These are phyloP conservation scores for Liasis olivaceus DNA, from an alignment of 2,797 vertebrate species.

Conservation along the genomic window DNA sequence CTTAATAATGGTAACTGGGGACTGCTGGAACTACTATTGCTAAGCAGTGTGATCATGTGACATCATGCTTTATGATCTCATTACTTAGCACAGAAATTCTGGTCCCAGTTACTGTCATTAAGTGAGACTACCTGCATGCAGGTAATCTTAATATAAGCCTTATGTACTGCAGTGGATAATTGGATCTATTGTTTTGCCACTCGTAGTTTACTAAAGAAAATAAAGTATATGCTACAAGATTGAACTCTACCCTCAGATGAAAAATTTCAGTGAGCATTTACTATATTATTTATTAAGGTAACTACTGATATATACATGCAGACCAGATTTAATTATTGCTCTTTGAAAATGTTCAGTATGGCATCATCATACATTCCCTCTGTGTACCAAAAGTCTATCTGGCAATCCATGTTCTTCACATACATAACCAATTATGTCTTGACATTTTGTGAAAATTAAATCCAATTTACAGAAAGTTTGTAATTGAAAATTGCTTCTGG, in stretches of 20 bases:
- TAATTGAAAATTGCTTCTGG: background rate
- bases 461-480: background rate
- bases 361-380: background rate
- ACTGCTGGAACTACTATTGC: no score
- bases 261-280: slow-evolving; percentile 12
- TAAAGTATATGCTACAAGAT: background rate
- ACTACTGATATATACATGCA: background rate
- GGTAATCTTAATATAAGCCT: no score
- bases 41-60: no score
- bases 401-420: background rate
- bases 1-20: no score
- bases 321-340: background rate
- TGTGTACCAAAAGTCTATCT: background rate
- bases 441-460: background rate
- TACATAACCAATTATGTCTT: background rate
- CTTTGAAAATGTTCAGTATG: background rate
- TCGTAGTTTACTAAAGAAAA: no score
- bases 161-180: no score
- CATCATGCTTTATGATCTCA: no score
- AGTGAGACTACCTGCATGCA: no score
- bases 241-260: background rate
- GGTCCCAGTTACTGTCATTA: no score
- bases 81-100: no score
- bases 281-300: background rate
- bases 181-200: no score